Percentiles rank a stretch among this genome's conserved stretches.
phyloP scores from a whole-genome alignment of 2,113 vertebrate genomes.

The Pyrgilauda ruficollis region DNA sequence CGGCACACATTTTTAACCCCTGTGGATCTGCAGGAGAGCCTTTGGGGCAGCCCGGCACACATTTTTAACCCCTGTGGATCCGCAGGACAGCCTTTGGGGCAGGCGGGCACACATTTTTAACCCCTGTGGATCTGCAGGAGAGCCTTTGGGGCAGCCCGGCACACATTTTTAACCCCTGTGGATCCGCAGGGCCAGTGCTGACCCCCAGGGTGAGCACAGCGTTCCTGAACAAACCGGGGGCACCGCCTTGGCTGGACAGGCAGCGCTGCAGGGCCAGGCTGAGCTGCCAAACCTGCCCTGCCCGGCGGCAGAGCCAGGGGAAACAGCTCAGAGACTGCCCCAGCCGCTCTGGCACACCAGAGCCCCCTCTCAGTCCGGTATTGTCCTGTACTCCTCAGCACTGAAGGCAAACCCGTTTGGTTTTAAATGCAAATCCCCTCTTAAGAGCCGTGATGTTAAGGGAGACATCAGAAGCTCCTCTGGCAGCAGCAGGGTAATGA shows the following conservation, averaged over 20 bases:
- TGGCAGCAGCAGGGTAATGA: neutral
- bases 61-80: neutral
- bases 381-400: neutral
- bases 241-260: accelerated
- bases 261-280: neutral
- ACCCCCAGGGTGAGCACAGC: neutral
- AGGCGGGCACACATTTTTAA: neutral
- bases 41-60: neutral
- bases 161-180: neutral
- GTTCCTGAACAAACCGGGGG: neutral
- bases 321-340: accelerated
- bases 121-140: neutral
- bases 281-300: accelerated
- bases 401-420: neutral
- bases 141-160: neutral
- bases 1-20: neutral
- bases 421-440: neutral
- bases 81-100: neutral
- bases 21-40: neutral
- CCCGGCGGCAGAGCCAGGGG: neutral
- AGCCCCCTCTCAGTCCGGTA: accelerated
- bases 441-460: neutral
- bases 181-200: neutral
- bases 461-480: neutral
- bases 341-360: neutral